Percentiles rank a stretch among this genome's conserved stretches.
Conservation (phyloP, 2,888 invertebrate species). For the Hydrotaea cyrtoneurina region DNA sequence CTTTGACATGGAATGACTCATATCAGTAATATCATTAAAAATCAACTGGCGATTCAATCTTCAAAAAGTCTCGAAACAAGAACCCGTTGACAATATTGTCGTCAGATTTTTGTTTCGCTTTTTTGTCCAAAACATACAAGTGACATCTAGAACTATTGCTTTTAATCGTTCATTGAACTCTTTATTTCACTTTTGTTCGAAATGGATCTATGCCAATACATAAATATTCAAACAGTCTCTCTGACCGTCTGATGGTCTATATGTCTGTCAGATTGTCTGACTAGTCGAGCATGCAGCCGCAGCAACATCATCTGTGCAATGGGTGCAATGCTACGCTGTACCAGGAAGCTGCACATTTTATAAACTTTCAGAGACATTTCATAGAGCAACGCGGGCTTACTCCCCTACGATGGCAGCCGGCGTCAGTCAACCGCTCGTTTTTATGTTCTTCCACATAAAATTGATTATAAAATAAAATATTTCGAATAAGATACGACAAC, state of each 20-base stretch:
- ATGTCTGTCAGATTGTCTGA: too few relatives aligned
- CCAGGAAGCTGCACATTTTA: not conserved
- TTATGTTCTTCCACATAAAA: not conserved
- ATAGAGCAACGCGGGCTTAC: too few relatives aligned
- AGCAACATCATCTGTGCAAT: not conserved
- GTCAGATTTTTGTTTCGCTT: not conserved
- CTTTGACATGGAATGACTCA: too few relatives aligned
- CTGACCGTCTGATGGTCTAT: too few relatives aligned
- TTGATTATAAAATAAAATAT: conserved; percentile 19
- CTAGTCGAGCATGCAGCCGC: not conserved
- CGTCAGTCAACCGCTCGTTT: not conserved
- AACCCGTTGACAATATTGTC: too few relatives aligned
- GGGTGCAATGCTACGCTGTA: not conserved
- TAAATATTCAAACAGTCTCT: not conserved
- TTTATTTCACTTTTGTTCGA: conserved; percentile 40
- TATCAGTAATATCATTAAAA: too few relatives aligned
- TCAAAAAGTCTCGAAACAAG: too few relatives aligned
- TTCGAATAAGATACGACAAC: not conserved
- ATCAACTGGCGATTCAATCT: too few relatives aligned
- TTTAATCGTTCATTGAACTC: conserved; percentile 48
- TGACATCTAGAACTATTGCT: conserved; percentile 10
- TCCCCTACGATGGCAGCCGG: not conserved
- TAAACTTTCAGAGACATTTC: not conserved
- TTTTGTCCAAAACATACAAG: not conserved
- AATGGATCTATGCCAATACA: conserved; percentile 46